Evolutionary conservation across 2,113 vertebrate genomes (phyloP), one percentile per base, ranked within the genome.

Genomic region (Caranx ignobilis): DNA sequence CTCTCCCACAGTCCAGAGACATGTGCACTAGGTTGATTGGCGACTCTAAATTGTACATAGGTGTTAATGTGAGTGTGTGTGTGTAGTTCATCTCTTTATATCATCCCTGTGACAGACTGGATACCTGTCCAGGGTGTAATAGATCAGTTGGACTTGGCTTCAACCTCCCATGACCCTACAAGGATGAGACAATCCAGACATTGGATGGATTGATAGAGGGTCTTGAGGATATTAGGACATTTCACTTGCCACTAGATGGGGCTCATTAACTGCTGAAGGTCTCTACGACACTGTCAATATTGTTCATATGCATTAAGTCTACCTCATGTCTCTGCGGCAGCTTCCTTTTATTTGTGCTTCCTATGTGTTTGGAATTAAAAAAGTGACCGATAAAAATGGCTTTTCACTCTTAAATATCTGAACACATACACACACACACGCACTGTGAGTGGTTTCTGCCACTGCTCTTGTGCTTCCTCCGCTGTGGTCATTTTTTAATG

Each of bases 161-260:
- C 26, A 26, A 26, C 26, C 26, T 1, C 26, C 26, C 26, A 26
- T 26, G 26, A 26, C 26, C 26, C 26, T 26, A 26, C 26, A 26
- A 26, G 26, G 26, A 26, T 26, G 1, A 26, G 26, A 26, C 26
- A 26, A 26, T 26, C 26, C 26, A 26, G 26, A 26, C 26, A 26
- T 26, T 26, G 26, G 26, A 26, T 26, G 26, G 26, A 26, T 26
- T 26, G 26, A 34, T 31, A 68, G 35, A 19, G 32, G 15, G 45
- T 62, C 26, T 45, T 32, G 31, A 5, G 47, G 50, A 35, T 45
- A 41, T 19, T 13, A 70, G 32, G 48, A 76, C 13, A 54, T 47
- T 31, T 13, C 3, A 43, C 50, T n/a, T 52, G 67, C 77, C 84
- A 84, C 79, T 88, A 90, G 91, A 83, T 86, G 88, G 91, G 8